Percentiles rank a stretch among this genome's conserved stretches.
phyloP scores from a whole-genome alignment of 2,888 invertebrate genomes.

The Pinctada fucata region DNA sequence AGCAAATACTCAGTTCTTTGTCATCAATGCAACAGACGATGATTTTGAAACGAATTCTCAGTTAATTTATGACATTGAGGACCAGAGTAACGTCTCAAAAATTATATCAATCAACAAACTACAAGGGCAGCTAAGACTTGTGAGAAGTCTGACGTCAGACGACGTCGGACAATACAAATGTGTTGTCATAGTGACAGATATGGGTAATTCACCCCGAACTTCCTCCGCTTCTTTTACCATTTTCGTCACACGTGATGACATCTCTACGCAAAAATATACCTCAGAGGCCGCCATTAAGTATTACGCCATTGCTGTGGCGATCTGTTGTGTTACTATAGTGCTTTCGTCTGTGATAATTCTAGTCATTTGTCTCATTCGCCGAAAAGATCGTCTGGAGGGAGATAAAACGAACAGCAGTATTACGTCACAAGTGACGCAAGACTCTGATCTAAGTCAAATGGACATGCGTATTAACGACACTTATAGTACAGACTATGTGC shows the following conservation, averaged over 20 bases:
- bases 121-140: slow-evolving; percentile 19
- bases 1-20: slow-evolving; percentile 26
- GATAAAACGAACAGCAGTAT: slow-evolving; percentile 37
- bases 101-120: slow-evolving; percentile 18
- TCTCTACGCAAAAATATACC: slow-evolving; percentile 9
- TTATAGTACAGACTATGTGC: slow-evolving; percentile 25
- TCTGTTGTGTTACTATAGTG: slow-evolving; percentile 39
- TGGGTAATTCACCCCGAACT: slow-evolving; percentile 13
- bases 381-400: slow-evolving; percentile 31
- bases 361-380: slow-evolving; percentile 37
- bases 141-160: neutral
- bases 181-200: slow-evolving; percentile 21
- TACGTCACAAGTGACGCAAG: slow-evolving; percentile 36
- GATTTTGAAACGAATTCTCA: slow-evolving; percentile 33
- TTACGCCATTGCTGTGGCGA: slow-evolving; percentile 41
- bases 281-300: slow-evolving; percentile 35
- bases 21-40: slow-evolving; percentile 29
- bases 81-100: slow-evolving; percentile 9
- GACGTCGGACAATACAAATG: slow-evolving; percentile 21
- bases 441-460: slow-evolving; percentile 34
- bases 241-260: slow-evolving; percentile 3
- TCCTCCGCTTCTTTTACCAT: slow-evolving; percentile 7
- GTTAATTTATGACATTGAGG: slow-evolving; percentile 14
- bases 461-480: slow-evolving; percentile 35
- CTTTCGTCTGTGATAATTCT: slow-evolving; percentile 40